Base-by-base conservation (phyloP, 2,888 invertebrate genomes). In the Trichogramma dendrolimi region DNA sequence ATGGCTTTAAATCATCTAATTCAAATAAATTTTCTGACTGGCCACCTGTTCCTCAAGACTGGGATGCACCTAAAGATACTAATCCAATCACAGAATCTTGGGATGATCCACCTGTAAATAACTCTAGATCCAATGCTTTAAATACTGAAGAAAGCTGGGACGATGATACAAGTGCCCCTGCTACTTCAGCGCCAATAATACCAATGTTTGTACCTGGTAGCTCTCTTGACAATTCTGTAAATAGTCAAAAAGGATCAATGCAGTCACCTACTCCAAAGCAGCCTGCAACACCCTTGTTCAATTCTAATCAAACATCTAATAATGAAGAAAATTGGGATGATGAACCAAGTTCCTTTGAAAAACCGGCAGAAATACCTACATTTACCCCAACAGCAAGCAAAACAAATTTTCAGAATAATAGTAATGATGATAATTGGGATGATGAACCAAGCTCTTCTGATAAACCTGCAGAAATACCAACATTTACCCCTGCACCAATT, bases 301-400 rank as follows among this genome's bases (percentile, higher is more conserved):
- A 43, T 27, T 27, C 54, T 42, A 43, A 27, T 27, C 27, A 27
- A 27, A 27, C 41, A 43, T 39, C n/a, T 47, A 50, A 57, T 40
- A 14, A 52, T 46, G 59, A 64, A 38, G 62, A 64, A 53, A 46
- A 55, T 48, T 64, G 64, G 64, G 60, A 65, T 47, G 54, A 27
- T 2, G 60, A 62, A 6, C 46, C 55, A 39, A 14, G 10, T 14
- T 49, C 49, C 42, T 53, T 41, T 11, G 10, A 39, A 52, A 27
- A 27, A 27, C 27, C 27, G 27, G 27, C 8, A 42, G 43, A 39
- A 27, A 43, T 54, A 39, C 54, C 54, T 11, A 43, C 38, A 6
- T 54, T 43, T 27, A 54, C 42, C n/a, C 51, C 51, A 27, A 27
- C 27, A 27, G 2, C 49, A 8, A 49, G 1, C 49, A 5, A 49